These are phyloP conservation scores for Silurus meridionalis DNA, from an alignment of 2,113 vertebrate genomes.

Conservation along the genomic window DNA sequence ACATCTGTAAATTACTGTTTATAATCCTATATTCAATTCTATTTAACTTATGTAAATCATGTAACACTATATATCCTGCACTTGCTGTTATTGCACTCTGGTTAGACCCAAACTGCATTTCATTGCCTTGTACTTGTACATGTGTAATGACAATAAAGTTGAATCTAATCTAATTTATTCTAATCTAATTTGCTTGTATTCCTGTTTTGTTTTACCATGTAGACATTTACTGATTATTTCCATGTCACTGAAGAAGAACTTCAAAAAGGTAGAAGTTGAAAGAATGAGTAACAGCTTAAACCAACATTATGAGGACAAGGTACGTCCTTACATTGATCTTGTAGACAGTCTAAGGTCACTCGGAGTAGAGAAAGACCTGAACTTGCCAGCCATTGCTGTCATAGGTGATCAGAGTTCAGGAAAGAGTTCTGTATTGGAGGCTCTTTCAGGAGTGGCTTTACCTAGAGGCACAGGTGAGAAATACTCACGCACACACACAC, in stretches of 20 bases:
- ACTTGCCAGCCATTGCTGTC: slow-evolving; percentile 57
- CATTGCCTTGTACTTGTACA: too few relatives aligned
- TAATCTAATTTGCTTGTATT: neutral
- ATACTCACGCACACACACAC: neutral
- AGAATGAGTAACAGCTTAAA: slow-evolving; percentile 17
- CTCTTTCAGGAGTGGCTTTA: slow-evolving; percentile 59
- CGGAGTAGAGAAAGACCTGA: slow-evolving; percentile 59
- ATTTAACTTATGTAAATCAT: too few relatives aligned
- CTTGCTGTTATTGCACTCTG: too few relatives aligned
- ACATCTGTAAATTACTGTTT: too few relatives aligned
- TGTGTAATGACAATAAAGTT: too few relatives aligned
- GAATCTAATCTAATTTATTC: too few relatives aligned
- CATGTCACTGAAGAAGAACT: neutral
- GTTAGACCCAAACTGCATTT: too few relatives aligned
- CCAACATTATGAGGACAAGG: slow-evolving; percentile 50
- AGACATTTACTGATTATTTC: neutral
- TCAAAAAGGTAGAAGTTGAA: neutral
- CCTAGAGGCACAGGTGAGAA: slow-evolving; percentile 57
- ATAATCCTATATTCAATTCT: too few relatives aligned
- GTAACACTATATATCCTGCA: too few relatives aligned
- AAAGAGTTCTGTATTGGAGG: slow-evolving; percentile 43
- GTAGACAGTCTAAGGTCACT: slow-evolving; percentile 53
- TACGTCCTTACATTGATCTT: slow-evolving; percentile 59
- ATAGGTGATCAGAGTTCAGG: slow-evolving; percentile 37
- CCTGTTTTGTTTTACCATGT: neutral